phyloP scores from a whole-genome alignment of 2,888 invertebrate genomes.

The Ophion obscuratus region DNA sequence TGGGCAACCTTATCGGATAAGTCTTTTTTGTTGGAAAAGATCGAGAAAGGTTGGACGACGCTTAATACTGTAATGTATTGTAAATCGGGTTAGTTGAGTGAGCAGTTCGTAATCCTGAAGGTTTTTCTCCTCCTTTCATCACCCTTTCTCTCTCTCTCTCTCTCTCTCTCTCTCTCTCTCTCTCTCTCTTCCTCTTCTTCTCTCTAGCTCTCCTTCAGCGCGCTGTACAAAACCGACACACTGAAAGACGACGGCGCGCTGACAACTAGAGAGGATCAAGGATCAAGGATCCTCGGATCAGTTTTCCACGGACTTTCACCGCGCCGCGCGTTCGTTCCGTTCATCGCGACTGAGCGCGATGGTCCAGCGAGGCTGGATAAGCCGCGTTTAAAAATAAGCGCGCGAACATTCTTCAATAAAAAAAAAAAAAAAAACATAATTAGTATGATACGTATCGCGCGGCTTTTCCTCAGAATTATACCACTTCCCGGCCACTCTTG shows the following conservation, averaged over 20 bases:
- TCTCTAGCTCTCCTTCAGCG: slow-evolving; percentile 14
- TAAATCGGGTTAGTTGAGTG: slow-evolving; percentile 32
- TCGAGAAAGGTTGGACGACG: background rate
- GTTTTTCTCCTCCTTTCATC: background rate
- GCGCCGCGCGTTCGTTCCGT: slow-evolving; percentile 55
- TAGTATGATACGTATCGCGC: background rate
- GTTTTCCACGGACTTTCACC: slow-evolving; percentile 76
- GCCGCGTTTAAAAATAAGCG: slow-evolving; percentile 17
- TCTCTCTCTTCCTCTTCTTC: background rate
- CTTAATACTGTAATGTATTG: slow-evolving; percentile 16
- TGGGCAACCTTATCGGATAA: background rate
- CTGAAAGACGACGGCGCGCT: slow-evolving; percentile 29
- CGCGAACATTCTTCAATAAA: background rate
- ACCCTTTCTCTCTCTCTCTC: background rate
- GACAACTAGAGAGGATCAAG: slow-evolving; percentile 72
- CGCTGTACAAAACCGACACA: slow-evolving; percentile 11
- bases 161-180: background rate
- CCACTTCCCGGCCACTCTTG: background rate
- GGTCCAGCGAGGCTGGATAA: slow-evolving; percentile 40
- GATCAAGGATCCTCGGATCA: slow-evolving; percentile 70
- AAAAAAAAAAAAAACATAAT: background rate
- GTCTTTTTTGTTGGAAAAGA: background rate
- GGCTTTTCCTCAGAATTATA: background rate
- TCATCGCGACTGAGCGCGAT: slow-evolving; percentile 57
- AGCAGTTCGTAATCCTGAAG: slow-evolving; percentile 32